Base-by-base conservation (phyloP, 2,888 invertebrate species). In the Coelogynopora nodosa region DNA sequence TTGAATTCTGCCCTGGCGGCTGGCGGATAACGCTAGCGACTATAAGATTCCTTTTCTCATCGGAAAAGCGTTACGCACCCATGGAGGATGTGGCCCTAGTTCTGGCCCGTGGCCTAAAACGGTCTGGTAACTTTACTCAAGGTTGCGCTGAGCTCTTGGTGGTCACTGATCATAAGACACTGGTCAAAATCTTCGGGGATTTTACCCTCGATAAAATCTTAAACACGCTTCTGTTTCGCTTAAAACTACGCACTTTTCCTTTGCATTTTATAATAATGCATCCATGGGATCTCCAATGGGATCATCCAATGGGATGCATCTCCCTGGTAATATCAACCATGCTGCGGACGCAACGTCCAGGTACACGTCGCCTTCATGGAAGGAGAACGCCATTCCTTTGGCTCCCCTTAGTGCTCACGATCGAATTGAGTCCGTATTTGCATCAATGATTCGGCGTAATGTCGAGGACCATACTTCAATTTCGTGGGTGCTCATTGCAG, bases 51-150 rank as follows among this genome's bases (percentile, higher is more conserved):
- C 27, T 74, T 26, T 10, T 26, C 74, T 23, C 74, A 74, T 13
- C 27, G 2, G 5, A 23, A 74, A 5, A 74, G 23, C 74, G 74
- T 26, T 74, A 74, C 74, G 74, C 74, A 74, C 74, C 49, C 5
- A 49, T 49, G 2, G 74, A 74, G 23, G 74, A 5, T n/a, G 74
- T n/a, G 23, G 27, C 74, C 23, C 74, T 84, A 2, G 84, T 18
- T 28, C 82, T 84, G 5, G 81, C 81, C n/a, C 81, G 84, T 13
- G 84, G 81, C 13, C 27, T 84, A 30, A 26, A 84, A 67, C 84
- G 81, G 81, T 18, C 84, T 1, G 10, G 18, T 1, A 82, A 18
- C 81, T 84, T 84, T 30, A 84, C 67, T 10, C 81, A 67, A 26
- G 27, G 28, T 18, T 67, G 23, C 67, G 81, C 10, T n/a, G 81